A percentile compares a stretch with the other conserved stretches of the same genome.
phyloP scores from a whole-genome alignment of 1,140 invertebrate species.

The Saccostrea echinata region DNA sequence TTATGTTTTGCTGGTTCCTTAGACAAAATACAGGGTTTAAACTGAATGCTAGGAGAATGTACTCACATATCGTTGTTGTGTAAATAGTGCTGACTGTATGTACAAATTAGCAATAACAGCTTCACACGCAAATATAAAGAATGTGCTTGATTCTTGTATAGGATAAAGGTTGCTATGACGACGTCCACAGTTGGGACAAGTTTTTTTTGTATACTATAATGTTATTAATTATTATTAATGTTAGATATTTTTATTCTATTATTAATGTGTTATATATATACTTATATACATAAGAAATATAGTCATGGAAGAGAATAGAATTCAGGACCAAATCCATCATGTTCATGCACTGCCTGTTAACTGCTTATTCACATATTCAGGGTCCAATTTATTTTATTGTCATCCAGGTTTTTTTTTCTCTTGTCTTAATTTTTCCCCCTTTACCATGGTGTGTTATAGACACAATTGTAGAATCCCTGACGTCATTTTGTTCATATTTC shows the following conservation, averaged over 20 bases:
- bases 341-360: constrained; percentile 32
- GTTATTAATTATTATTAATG: constrained; percentile 28
- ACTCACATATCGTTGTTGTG: constrained; percentile 34
- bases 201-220: constrained; percentile 34
- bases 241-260: constrained; percentile 31
- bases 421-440: constrained; percentile 8
- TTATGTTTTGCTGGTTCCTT: neutral
- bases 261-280: constrained; percentile 30
- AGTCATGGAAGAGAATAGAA: constrained; percentile 7
- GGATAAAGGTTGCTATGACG: constrained; percentile 56
- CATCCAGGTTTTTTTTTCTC: neutral
- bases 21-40: constrained; percentile 21
- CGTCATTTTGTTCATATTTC: constrained; percentile 25
- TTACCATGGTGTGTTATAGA: constrained; percentile 4
- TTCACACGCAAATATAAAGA: neutral
- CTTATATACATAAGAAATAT: constrained; percentile 17
- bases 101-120: constrained; percentile 9
- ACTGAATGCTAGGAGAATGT: constrained; percentile 24
- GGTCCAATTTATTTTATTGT: constrained; percentile 21
- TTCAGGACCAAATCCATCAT: constrained; percentile 10
- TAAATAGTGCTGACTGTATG: neutral
- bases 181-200: constrained; percentile 60
- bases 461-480: neutral
- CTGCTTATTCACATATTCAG: constrained; percentile 4
- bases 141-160: constrained; percentile 2